A percentile compares a stretch with the other conserved stretches of the same genome.
Conservation (phyloP, 2,113 vertebrate species). For the Nothoprocta pentlandii region DNA sequence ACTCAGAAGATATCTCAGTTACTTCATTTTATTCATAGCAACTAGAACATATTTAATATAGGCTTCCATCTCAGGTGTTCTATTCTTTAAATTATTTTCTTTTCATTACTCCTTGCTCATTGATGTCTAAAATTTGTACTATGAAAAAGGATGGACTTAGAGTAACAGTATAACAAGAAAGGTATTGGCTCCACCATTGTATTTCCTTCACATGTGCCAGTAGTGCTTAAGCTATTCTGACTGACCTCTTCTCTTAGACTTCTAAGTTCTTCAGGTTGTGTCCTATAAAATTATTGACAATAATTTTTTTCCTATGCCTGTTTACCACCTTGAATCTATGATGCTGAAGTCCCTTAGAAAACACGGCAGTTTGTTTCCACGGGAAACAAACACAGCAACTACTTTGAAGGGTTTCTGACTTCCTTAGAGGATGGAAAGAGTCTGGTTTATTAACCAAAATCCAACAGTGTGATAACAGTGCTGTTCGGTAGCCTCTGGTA, state of each 20-base stretch:
- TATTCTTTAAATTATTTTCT: not conserved
- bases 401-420: not conserved
- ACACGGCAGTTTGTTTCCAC: not conserved
- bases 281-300: not conserved
- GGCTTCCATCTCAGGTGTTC: not conserved
- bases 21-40: not conserved
- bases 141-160: not conserved
- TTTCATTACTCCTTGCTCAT: not conserved
- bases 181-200: not conserved
- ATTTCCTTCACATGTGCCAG: not conserved
- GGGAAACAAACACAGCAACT: not conserved
- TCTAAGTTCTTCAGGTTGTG: not conserved
- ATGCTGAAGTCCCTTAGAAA: not conserved
- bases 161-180: not conserved
- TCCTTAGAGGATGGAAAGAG: not conserved
- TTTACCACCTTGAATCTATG: not conserved
- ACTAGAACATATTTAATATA: rapidly evolving
- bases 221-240: not conserved
- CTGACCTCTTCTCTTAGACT: not conserved
- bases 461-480: not conserved
- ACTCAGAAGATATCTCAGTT: not conserved
- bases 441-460: not conserved
- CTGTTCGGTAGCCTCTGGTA: not conserved
- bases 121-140: not conserved
- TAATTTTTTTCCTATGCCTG: too few species aligned